Percentiles rank a stretch among this genome's conserved stretches.
Conservation (phyloP, 2,113 vertebrate genomes). For the Gallinago jamesoni region DNA sequence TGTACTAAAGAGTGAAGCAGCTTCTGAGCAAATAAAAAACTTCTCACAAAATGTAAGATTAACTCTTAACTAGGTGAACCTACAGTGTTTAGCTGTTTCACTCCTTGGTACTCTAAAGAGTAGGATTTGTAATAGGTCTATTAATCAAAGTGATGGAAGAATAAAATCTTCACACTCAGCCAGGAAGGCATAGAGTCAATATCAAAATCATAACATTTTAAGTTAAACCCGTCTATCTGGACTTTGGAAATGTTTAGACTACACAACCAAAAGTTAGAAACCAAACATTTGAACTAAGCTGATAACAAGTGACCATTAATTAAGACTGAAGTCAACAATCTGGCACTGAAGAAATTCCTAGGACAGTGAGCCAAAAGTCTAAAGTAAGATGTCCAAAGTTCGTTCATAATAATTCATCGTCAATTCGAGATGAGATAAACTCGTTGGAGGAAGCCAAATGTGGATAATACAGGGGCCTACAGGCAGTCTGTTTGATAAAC, state of each 20-base stretch:
- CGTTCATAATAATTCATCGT: constrained; percentile 69
- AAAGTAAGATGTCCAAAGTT: constrained; percentile 57
- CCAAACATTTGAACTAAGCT: constrained; percentile 67
- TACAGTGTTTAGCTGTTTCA: constrained; percentile 1
- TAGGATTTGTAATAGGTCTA: constrained; percentile 46
- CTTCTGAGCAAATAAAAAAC: not conserved
- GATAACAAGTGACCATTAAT: constrained; percentile 75
- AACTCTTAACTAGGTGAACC: not conserved
- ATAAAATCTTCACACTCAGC: constrained; percentile 67
- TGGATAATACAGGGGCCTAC: not conserved
- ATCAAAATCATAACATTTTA: constrained; percentile 74
- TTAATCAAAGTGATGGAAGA: constrained; percentile 72
- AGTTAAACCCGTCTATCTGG: constrained; percentile 60
- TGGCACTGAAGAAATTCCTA: constrained; percentile 63
- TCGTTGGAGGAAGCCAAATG: not conserved
- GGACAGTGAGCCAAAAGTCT: constrained; percentile 62
- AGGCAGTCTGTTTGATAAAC: not conserved
- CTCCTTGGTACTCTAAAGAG: constrained; percentile 38
- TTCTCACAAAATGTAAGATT: not conserved
- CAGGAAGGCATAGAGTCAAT: constrained; percentile 67
- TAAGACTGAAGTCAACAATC: constrained; percentile 75
- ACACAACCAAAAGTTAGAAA: constrained; percentile 63
- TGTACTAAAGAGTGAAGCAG: constrained; percentile 20
- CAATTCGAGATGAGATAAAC: not conserved
- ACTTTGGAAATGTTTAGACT: constrained; percentile 76